phyloP scores from a whole-genome alignment of 2,797 vertebrate species.

The Lithobates sylvaticus region DNA sequence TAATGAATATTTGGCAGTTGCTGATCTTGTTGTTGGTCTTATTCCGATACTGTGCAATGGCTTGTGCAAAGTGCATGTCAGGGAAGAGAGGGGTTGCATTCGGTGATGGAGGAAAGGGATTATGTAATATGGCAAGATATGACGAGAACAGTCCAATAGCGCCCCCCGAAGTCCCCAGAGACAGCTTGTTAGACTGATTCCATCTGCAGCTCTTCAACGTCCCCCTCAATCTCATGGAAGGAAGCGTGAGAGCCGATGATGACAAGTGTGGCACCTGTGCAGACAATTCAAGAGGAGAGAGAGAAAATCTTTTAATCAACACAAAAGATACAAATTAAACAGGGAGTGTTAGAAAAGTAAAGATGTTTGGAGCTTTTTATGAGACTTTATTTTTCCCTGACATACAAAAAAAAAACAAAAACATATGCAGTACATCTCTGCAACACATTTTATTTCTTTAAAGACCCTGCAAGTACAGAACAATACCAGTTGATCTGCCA shows the following conservation, averaged over 20 bases:
- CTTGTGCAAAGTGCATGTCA: slow-evolving; percentile 25
- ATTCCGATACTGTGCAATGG: slow-evolving; percentile 27
- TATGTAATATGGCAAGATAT: slow-evolving; percentile 11
- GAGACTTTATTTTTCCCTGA: no score
- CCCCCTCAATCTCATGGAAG: slow-evolving; percentile 83
- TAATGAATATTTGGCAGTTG: not conserved
- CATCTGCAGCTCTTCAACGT: slow-evolving; percentile 80
- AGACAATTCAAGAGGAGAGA: not conserved
- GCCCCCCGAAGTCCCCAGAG: not conserved
- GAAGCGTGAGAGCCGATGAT: slow-evolving; percentile 90
- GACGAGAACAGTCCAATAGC: not conserved
- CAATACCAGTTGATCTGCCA: no score
- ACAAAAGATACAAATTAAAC: no score
- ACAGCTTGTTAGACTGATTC: slow-evolving; percentile 80
- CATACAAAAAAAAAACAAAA: no score
- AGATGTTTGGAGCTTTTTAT: no score
- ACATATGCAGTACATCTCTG: no score
- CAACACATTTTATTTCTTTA: no score
- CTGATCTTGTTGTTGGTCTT: not conserved
- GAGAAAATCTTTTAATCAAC: no score
- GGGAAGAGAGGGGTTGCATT: slow-evolving; percentile 5
- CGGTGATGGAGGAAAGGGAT: not conserved
- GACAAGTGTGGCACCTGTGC: slow-evolving; percentile 87
- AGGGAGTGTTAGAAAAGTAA: no score
- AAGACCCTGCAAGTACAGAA: no score